A percentile compares a stretch with the other conserved stretches of the same genome.
These are phyloP conservation scores for Malurus alboscapulatus DNA, from an alignment of 2,113 vertebrate species.

Conservation along the genomic window DNA sequence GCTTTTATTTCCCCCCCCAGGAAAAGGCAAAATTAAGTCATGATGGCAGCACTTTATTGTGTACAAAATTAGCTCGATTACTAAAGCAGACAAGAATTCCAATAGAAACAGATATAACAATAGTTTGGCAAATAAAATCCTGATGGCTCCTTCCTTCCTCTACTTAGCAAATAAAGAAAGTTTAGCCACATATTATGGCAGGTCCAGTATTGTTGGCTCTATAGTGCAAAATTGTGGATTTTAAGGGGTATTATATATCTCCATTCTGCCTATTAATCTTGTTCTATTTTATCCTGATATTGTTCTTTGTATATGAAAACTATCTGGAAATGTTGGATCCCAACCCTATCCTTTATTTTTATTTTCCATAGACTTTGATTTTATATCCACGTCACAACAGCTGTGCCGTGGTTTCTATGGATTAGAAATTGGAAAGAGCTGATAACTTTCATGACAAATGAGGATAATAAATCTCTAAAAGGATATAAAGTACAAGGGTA, in stretches of 20 bases:
- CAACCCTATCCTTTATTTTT: not conserved
- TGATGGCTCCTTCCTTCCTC: not conserved
- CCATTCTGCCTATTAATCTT: not conserved
- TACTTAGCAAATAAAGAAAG: not conserved
- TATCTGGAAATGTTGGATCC: not conserved
- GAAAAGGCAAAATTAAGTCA: slow-evolving; percentile 34
- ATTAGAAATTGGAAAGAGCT: not conserved
- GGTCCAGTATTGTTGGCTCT: not conserved
- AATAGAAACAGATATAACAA: slow-evolving; percentile 28
- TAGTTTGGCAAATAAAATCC: slow-evolving; percentile 35
- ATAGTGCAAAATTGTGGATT: not conserved
- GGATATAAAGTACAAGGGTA: not conserved
- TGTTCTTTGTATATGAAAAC: not conserved
- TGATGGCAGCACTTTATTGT: slow-evolving; percentile 42
- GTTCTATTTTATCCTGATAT: not conserved
- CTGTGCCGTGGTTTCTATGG: not conserved
- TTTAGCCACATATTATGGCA: not conserved
- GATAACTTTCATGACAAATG: not conserved
- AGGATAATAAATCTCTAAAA: not conserved
- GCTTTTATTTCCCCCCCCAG: not conserved
- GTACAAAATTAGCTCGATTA: slow-evolving; percentile 24
- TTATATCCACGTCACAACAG: not conserved
- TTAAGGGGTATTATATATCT: not conserved
- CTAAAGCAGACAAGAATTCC: slow-evolving; percentile 24
- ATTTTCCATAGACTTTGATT: not conserved